Evolutionary conservation across 1,140 invertebrate genomes (phyloP), one percentile per base, ranked within the genome.

Genomic region (Sarcophaga bullata): DNA sequence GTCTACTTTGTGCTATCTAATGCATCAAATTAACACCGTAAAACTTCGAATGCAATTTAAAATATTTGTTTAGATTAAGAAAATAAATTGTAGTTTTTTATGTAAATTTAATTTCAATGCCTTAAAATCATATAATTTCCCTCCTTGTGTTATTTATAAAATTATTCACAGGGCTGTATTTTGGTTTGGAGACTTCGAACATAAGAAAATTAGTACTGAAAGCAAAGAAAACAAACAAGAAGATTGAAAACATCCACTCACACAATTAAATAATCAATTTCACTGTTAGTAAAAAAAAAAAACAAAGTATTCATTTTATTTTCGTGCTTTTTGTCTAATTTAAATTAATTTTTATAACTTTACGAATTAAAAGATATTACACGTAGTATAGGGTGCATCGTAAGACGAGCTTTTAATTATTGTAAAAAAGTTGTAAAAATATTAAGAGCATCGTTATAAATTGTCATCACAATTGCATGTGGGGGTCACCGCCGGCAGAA

Each of bases 401-500:
- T 37, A 37, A 37, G 25, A 37, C 1, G 25, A 37, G 25, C 25
- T 37, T 37, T 37, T 37, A 37, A 37, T 37, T 37, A 37, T 37
- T 37, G 25, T 37, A 37, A 37, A 37, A 62, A 62, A 62, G 54
- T 15, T 7, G 15, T 15, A 62, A 62, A 62, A 15, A 62, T 15
- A n/a, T 62, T 62, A 62, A 62, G 11, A 15, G 6, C 6, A 62
- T 62, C n/a, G 58, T n/a, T n/a, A 37, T 37, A 37, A 37, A 37
- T 37, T 7, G 49, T 76, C 73, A 50, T 76, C 15, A 47, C n/a
- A 13, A 46, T 73, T 73, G 73, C 73, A 73, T 73, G 73, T 73
- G 73, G 73, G 25, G 73, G 73, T 73, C 73, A 0, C 25, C 9
- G 46, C 68, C 68, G 68, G 73, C 25, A 73, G 37, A 25, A 47